Percentiles rank a stretch among this genome's conserved stretches.
Conservation (phyloP, 2,888 invertebrate species). For the Hypsopygia costalis region DNA sequence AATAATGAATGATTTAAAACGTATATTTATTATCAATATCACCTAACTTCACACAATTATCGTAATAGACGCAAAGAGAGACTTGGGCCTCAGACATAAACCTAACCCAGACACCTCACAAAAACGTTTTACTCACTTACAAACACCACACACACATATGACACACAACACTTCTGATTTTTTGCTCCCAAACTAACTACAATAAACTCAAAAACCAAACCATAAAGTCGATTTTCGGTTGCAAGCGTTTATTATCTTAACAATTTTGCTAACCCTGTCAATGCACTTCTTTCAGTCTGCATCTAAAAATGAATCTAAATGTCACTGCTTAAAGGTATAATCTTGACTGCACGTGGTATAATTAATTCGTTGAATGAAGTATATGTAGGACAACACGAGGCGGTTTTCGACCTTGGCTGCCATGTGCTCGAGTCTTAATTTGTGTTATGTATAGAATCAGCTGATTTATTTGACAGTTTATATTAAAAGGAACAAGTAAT, state of each 20-base stretch:
- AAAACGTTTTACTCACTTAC: too few species aligned
- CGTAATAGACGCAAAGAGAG: too few species aligned
- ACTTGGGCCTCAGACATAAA: too few species aligned
- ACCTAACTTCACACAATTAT: too few species aligned
- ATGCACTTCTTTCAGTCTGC: background rate
- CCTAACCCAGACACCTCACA: background rate
- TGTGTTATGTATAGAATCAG: background rate
- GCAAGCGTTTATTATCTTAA: background rate
- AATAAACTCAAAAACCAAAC: background rate
- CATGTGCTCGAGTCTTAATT: slow-evolving; percentile 48
- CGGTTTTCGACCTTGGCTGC: slow-evolving; percentile 47
- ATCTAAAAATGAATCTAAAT: background rate
- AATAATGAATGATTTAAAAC: too few species aligned
- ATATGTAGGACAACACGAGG: slow-evolving; percentile 29
- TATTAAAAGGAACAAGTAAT: too few species aligned
- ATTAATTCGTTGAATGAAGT: slow-evolving; percentile 21
- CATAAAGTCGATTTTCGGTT: background rate
- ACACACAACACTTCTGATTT: too few species aligned
- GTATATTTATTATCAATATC: too few species aligned
- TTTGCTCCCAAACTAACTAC: background rate
- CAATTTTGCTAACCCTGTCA: background rate
- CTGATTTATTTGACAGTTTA: background rate
- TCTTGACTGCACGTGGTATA: background rate
- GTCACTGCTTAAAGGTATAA: background rate
- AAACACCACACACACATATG: too few species aligned